Conservation (phyloP, 35 echinoderm and acorn worm genomes). For the Apostichopus parvimensis region DNA sequence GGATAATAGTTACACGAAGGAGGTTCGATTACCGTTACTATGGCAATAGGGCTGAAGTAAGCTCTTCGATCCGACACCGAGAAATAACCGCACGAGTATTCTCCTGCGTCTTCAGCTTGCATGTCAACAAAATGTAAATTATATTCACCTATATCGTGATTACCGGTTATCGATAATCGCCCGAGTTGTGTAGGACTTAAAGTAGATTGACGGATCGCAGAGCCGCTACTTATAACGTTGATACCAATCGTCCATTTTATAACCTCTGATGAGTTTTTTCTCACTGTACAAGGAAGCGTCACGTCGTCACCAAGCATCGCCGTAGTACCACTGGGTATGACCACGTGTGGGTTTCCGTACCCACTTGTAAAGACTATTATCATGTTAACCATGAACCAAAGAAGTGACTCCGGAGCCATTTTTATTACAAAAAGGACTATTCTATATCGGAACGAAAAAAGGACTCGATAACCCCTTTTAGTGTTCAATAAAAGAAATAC, state of each 20-base stretch:
- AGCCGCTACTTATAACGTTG: constrained; percentile 6
- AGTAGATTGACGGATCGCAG: not conserved
- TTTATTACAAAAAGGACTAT: not conserved
- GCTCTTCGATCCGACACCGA: constrained; percentile 6
- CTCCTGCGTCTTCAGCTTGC: constrained; percentile 20
- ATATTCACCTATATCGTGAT: constrained; percentile 24
- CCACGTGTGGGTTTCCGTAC: not conserved
- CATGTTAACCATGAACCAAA: not conserved
- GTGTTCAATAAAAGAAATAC: too few species aligned
- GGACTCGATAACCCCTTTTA: not conserved
- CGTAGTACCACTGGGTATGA: not conserved
- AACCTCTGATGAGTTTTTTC: not conserved
- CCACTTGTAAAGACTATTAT: not conserved
- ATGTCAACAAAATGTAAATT: constrained; percentile 8
- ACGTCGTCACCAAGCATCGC: constrained; percentile 7
- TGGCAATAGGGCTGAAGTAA: constrained; percentile 7
- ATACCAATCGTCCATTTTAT: not conserved
- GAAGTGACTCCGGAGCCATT: not conserved
- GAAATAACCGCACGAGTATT: constrained; percentile 43
- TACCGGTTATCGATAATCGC: constrained; percentile 21
- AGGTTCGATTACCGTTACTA: not conserved
- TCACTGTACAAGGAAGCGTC: not conserved
- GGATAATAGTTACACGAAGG: not conserved
- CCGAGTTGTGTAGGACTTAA: constrained; percentile 12
- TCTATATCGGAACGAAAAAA: not conserved